Evolutionary conservation across 2,797 vertebrate genomes (phyloP).

Genomic region (Oryzias sinensis): DNA sequence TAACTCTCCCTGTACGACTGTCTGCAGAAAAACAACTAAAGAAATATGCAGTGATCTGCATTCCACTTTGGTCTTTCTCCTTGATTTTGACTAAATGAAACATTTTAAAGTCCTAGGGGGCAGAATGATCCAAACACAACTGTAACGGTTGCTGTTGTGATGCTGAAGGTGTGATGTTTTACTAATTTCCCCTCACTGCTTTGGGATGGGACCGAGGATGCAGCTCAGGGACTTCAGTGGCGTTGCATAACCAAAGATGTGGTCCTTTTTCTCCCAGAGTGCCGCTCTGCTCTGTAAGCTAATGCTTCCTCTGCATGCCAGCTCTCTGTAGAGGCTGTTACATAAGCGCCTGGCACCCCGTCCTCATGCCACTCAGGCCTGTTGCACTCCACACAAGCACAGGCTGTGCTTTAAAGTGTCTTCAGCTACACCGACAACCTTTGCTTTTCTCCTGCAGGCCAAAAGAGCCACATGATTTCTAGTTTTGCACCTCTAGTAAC

Average conservation of each 20-base stretch:
- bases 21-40: too few relatives aligned
- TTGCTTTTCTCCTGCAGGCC: constrained; percentile 28
- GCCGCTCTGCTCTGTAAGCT: constrained; percentile 29
- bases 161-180: not conserved
- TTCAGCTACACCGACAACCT: constrained; percentile 16
- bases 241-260: constrained; percentile 38
- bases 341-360: constrained; percentile 47
- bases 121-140: too few relatives aligned
- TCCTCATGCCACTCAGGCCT: constrained; percentile 15
- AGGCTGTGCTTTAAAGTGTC: constrained; percentile 53
- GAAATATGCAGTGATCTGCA: too few relatives aligned
- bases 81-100: too few relatives aligned
- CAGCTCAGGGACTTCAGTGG: not conserved
- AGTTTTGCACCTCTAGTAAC: constrained; percentile 39
- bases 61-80: too few relatives aligned
- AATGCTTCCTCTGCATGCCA: constrained; percentile 44
- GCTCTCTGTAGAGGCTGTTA: constrained; percentile 51
- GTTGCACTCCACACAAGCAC: constrained; percentile 53
- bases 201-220: constrained; percentile 2
- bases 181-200: not conserved
- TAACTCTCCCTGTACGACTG: too few relatives aligned
- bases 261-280: constrained; percentile 27
- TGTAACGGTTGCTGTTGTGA: too few relatives aligned
- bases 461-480: constrained; percentile 30
- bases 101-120: too few relatives aligned